Conservation (phyloP, 92 coral and sea anemone genomes). For the Desmophyllum pertusum region DNA sequence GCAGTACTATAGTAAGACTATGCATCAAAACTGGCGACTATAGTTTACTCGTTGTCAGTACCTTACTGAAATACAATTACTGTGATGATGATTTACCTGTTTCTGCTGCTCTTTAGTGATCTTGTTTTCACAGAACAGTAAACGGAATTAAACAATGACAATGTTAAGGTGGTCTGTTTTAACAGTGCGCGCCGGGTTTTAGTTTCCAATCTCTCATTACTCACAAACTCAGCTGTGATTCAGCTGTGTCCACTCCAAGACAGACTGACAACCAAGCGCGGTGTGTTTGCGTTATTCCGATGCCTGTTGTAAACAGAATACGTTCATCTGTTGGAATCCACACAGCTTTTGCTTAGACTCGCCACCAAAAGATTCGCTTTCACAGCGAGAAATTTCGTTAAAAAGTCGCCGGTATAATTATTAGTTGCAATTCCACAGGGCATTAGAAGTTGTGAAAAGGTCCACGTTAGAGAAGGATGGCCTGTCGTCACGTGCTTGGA, state of each 20-base stretch:
- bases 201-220: background rate
- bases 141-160: background rate
- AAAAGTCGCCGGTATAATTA: background rate
- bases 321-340: constrained; percentile 32
- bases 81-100: background rate
- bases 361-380: background rate
- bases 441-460: too few relatives aligned
- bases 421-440: too few relatives aligned
- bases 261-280: background rate
- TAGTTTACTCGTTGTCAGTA: background rate
- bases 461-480: too few relatives aligned
- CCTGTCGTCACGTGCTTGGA: too few relatives aligned
- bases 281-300: background rate
- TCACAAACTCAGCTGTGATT: constrained; percentile 12
- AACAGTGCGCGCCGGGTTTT: background rate
- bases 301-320: background rate
- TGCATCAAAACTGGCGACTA: too few relatives aligned
- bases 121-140: background rate
- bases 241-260: constrained; percentile 13
- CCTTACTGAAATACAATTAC: background rate
- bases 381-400: background rate
- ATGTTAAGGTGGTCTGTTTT: background rate
- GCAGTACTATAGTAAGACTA: background rate
- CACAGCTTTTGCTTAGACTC: constrained; percentile 4
- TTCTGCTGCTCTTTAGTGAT: background rate